Percentiles rank a stretch among this genome's conserved stretches.
phyloP scores from a whole-genome alignment of 2,888 invertebrate genomes.

The Nycteola revayana region DNA sequence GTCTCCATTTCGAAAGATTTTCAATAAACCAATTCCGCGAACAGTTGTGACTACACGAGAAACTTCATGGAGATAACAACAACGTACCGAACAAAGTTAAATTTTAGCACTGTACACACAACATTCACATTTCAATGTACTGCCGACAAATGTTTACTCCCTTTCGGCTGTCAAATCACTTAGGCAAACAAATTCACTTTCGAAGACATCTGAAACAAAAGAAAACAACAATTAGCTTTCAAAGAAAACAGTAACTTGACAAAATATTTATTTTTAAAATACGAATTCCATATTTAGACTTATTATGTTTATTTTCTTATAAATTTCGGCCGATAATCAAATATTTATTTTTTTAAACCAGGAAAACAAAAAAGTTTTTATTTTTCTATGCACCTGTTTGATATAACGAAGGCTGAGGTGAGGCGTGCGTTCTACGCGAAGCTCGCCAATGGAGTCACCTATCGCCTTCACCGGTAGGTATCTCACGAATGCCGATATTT shows the following conservation, averaged over 20 bases:
- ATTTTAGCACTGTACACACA: conserved; percentile 68
- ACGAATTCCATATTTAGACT: too few species aligned
- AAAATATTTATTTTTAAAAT: conserved; percentile 3
- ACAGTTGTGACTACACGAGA: conserved; percentile 61
- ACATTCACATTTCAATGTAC: conserved; percentile 76
- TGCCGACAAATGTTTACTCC: conserved; percentile 40
- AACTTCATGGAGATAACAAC: conserved; percentile 68
- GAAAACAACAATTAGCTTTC: conserved; percentile 42
- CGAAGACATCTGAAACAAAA: conserved; percentile 77
- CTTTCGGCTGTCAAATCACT: conserved; percentile 55
- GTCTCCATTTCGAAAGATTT: conserved; percentile 86
- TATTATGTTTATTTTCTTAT: conserved; percentile 5
- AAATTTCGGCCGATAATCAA: background rate
- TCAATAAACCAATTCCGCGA: conserved; percentile 53
- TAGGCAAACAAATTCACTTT: conserved; percentile 62
- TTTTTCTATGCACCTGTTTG: conserved; percentile 45
- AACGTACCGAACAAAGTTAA: conserved; percentile 55
- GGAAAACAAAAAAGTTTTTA: conserved; percentile 1
- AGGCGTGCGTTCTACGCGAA: conserved; percentile 66
- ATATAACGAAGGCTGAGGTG: conserved; percentile 36
- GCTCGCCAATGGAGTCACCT: conserved; percentile 59
- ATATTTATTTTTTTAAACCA: background rate
- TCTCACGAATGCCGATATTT: conserved; percentile 61
- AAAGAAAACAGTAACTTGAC: conserved; percentile 4
- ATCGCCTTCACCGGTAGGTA: conserved; percentile 52